phyloP scores from a whole-genome alignment of 2,113 vertebrate species.

The Bubo blakistoni region DNA sequence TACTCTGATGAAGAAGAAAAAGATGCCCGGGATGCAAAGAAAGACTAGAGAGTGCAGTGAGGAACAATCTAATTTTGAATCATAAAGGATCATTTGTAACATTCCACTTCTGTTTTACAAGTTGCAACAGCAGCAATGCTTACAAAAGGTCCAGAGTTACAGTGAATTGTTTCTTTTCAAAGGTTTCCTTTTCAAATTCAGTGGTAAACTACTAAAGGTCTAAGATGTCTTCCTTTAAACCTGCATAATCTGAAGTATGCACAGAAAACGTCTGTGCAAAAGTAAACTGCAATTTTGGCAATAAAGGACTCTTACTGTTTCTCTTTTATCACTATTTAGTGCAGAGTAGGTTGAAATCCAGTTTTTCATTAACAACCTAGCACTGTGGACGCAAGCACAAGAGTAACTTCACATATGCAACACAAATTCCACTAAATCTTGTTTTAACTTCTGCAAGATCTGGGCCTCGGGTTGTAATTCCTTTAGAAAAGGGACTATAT shows the following conservation, averaged over 20 bases:
- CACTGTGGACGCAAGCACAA: not conserved
- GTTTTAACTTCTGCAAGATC: not conserved
- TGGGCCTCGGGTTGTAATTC: not conserved
- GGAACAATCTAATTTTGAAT: slow-evolving; percentile 65
- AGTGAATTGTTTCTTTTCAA: slow-evolving; percentile 1
- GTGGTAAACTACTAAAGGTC: slow-evolving; percentile 34
- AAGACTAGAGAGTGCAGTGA: slow-evolving; percentile 63
- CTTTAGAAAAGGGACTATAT: not conserved
- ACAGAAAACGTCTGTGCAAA: slow-evolving; percentile 31
- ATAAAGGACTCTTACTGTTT: slow-evolving; percentile 20
- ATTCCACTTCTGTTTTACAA: slow-evolving; percentile 69
- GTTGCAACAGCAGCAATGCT: slow-evolving; percentile 39
- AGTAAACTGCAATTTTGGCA: slow-evolving; percentile 29
- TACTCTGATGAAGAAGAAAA: slow-evolving; percentile 92
- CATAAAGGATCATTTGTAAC: slow-evolving; percentile 66
- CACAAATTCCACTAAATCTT: not conserved
- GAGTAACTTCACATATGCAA: not conserved
- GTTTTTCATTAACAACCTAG: not conserved
- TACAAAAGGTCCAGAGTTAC: slow-evolving; percentile 60
- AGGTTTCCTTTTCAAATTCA: slow-evolving; percentile 22
- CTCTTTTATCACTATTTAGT: slow-evolving; percentile 3
- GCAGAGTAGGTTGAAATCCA: not conserved
- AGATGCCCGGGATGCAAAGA: slow-evolving; percentile 67
- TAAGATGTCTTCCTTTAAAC: slow-evolving; percentile 45
- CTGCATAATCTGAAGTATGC: slow-evolving; percentile 15